Evolutionary conservation across 2,113 vertebrate genomes (phyloP).

Genomic region (Plotosus lineatus): DNA sequence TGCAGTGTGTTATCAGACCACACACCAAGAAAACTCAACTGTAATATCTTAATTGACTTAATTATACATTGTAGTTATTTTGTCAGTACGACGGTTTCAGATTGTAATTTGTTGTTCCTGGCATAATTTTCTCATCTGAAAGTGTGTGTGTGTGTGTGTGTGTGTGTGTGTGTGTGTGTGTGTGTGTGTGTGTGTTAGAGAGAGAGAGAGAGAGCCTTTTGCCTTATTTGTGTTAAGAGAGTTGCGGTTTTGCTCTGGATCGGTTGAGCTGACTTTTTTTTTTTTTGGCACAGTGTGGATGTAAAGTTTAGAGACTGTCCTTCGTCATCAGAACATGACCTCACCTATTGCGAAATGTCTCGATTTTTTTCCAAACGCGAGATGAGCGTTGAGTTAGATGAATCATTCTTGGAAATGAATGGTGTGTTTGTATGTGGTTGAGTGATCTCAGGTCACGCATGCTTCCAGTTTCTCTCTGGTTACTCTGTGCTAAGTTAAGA

Average conservation of each 20-base stretch:
- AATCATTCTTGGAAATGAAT: constrained; percentile 4
- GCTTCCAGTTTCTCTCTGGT: constrained; percentile 2
- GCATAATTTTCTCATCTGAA: constrained; percentile 51
- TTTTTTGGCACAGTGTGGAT: not conserved
- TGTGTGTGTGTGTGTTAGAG: not conserved
- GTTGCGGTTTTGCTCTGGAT: not conserved
- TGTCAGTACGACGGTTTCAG: constrained; percentile 53
- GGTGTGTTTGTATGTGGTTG: constrained; percentile 14
- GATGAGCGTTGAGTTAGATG: constrained; percentile 8
- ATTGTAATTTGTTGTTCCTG: constrained; percentile 57
- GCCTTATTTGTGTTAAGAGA: not conserved
- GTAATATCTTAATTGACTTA: constrained; percentile 55
- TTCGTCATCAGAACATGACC: constrained; percentile 31
- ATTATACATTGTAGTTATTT: constrained; percentile 59
- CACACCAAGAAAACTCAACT: constrained; percentile 35
- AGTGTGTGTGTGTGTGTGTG: constrained; percentile 33
- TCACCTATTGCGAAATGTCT: constrained; percentile 12
- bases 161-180: constrained; percentile 30
- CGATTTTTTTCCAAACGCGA: not conserved
- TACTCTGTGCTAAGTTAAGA: not conserved
- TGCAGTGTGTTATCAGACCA: constrained; percentile 26
- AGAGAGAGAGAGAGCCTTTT: not conserved
- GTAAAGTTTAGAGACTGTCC: not conserved
- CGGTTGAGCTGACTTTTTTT: not conserved
- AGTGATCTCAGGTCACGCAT: constrained; percentile 18